Conservation (phyloP, 2,888 invertebrate species). For the Cryptocheilus praepositus region DNA sequence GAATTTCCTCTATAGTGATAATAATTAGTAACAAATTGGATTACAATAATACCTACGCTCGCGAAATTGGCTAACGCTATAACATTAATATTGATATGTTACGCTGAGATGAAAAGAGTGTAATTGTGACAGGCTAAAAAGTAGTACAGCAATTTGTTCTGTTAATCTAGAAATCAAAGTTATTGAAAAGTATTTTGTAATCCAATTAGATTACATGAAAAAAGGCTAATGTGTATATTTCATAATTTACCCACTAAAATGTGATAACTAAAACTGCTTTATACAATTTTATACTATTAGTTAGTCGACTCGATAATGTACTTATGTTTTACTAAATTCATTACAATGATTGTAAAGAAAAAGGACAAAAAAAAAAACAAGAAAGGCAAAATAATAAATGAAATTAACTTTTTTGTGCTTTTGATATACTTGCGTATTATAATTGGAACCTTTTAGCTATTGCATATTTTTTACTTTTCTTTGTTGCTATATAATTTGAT, state of each 20-base stretch:
- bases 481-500: too few relatives aligned
- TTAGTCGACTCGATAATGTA: conserved; percentile 66
- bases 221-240: conserved; percentile 41
- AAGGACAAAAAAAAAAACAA: conserved; percentile 51
- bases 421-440: too few relatives aligned
- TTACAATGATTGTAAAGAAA: conserved; percentile 63
- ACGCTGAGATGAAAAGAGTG: neutral
- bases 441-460: too few relatives aligned
- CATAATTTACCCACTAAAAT: conserved; percentile 68
- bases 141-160: too few relatives aligned
- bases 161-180: neutral
- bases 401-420: conserved; percentile 28
- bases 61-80: neutral
- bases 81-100: neutral
- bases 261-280: conserved; percentile 75
- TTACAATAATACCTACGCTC: conserved; percentile 11
- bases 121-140: neutral
- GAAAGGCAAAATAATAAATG: too few relatives aligned
- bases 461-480: too few relatives aligned
- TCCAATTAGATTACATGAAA: conserved; percentile 41
- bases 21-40: neutral
- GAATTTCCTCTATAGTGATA: conserved; percentile 11
- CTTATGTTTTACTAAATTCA: conserved; percentile 65
- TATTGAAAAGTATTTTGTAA: conserved; percentile 10
- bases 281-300: conserved; percentile 69